Base-by-base conservation (phyloP, 2,888 invertebrate genomes). In the Netelia fuscicornis region DNA sequence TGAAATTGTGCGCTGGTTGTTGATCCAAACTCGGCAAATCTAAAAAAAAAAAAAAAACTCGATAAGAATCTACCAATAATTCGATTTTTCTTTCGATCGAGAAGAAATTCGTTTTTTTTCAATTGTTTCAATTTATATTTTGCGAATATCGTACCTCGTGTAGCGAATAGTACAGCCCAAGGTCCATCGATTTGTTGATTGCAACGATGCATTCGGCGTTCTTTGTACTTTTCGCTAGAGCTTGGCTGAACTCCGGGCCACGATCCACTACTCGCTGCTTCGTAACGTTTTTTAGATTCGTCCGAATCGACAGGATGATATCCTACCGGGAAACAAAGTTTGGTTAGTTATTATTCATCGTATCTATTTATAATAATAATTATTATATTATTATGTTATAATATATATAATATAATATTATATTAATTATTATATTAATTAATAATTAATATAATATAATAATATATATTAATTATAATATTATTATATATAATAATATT, bases 191-290 rank as follows among this genome's bases (percentile, higher is more conserved):
- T 81, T 20, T 84, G 86, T 48, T 77, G 75, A 60, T 80, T 85
- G 48, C 82, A 85, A 10, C 81, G 83, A 60, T 81, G 74, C 9
- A 62, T 72, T 67, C 75, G 80, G 20, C 80, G 76, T 58, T 80
- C 76, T n/a, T 81, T 72, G 89, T 94, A 95, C 84, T 94, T 84
- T 56, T 70, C 94, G 0, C 94, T 92, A 84, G 95, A 94, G 79
- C 96, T 97, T 30, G 96, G 94, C 62, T 96, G 94, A 0, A 96
- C 96, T 54, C 96, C 97, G 88, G 96, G 96, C 97, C 96, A 97
- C 94, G 96, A 95, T 25, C 94, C 93, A 54, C 93, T 94, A 64
- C 93, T 93, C 71, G 93, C 90, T 6, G 93, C 93, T 8, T 84
- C 84, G 54, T 81, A 71, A 20, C 76, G 81, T 23, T 79, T 81